Evolutionary conservation across 2,888 invertebrate species (phyloP), one percentile per base, ranked within the genome.

Genomic region (Phrixothrix hirtus): DNA sequence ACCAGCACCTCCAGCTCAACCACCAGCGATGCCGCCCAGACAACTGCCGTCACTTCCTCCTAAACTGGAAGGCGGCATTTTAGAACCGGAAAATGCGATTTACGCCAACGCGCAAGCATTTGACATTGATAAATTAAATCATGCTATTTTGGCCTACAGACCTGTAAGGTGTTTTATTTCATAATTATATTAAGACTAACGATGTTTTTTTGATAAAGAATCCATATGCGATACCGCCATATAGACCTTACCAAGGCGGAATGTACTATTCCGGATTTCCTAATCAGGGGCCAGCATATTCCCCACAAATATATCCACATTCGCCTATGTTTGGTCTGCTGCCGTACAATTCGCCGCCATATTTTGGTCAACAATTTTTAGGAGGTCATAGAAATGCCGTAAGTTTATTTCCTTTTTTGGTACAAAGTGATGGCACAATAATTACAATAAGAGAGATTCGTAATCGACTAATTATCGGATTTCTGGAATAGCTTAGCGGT

Each of bases 131-230:
- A 84, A 83, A 71, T 68, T 79, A 26, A 77, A 80, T 61, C 78
- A 80, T 49, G 80, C 80, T 12, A 77, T 84, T 57, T 70, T 85
- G 53, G 77, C 80, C 0, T 83, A 81, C 57, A 75, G 83, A 65
- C 81, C 81, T 1, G 39, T 43, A 35, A 56, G 45, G n/a, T n/a
- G n/a, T n/a, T n/a, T n/a, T n/a, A n/a, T n/a, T n/a, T n/a, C n/a
- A n/a, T n/a, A n/a, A n/a, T n/a, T n/a, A n/a, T n/a, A n/a, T 34
- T 30, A 9, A 12, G 15, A 38, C 9, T 11, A n/a, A n/a, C n/a
- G 2, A 21, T 25, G 10, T 41, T 35, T 30, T 29, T 26, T 17
- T 13, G 10, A 37, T 36, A 17, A 17, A 74, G 73, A 73, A 70
- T 62, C 63, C 70, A 16, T 63, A 65, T 48, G 66, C 63, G 12